phyloP scores from a whole-genome alignment of 1,140 invertebrate species.

The Mamestra configurata region DNA sequence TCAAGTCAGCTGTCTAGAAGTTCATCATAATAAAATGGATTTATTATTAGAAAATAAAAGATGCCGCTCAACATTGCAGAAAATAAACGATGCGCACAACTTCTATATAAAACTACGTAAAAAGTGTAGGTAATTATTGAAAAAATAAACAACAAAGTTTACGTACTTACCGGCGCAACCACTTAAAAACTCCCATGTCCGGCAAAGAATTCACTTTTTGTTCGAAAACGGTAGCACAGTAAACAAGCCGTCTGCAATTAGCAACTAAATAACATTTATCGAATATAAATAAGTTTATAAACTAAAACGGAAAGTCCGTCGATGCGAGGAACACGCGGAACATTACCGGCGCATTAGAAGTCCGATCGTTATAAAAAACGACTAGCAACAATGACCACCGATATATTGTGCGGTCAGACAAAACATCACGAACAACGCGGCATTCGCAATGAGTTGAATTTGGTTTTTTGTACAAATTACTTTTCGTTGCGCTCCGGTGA shows the following conservation, averaged over 20 bases:
- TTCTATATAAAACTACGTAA: not conserved
- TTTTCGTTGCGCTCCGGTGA: slow-evolving; percentile 86
- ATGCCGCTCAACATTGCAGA: no score
- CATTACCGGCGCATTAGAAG: slow-evolving; percentile 82
- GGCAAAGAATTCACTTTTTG: slow-evolving; percentile 78
- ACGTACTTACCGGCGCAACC: slow-evolving; percentile 83
- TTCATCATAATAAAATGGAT: not conserved
- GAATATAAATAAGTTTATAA: slow-evolving; percentile 45
- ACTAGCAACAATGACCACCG: slow-evolving; percentile 84
- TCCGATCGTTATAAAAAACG: slow-evolving; percentile 79
- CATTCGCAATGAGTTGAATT: slow-evolving; percentile 86
- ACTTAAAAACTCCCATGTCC: slow-evolving; percentile 86
- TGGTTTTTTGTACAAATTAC: slow-evolving; percentile 87
- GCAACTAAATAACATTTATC: slow-evolving; percentile 41
- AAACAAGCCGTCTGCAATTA: slow-evolving; percentile 46
- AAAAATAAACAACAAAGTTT: slow-evolving; percentile 45
- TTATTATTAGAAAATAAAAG: not conserved
- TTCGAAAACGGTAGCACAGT: slow-evolving; percentile 43
- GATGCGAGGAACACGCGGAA: slow-evolving; percentile 72
- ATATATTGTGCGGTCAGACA: slow-evolving; percentile 87
- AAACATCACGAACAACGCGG: slow-evolving; percentile 85
- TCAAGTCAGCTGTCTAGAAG: not conserved
- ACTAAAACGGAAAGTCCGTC: slow-evolving; percentile 69
- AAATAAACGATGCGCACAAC: no score
- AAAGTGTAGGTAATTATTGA: slow-evolving; percentile 6